phyloP scores from a whole-genome alignment of 2,797 vertebrate species.

The Schizopygopsis pylzovi region DNA sequence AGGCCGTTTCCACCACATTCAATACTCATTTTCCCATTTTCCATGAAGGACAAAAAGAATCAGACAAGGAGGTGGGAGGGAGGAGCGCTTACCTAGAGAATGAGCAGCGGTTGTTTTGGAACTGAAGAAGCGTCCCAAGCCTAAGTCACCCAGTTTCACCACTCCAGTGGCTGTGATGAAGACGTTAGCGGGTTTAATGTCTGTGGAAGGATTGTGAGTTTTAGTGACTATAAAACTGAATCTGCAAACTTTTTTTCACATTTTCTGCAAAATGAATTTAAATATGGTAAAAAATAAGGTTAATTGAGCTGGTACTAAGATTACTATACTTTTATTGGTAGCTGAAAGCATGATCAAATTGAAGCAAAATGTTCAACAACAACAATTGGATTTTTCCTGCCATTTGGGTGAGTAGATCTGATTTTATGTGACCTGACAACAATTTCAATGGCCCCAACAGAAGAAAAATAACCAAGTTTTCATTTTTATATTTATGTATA shows the following conservation, averaged over 20 bases:
- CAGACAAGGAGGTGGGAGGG: background rate
- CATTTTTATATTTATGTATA: background rate
- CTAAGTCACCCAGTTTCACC: slow-evolving; percentile 96
- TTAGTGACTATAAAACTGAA: background rate
- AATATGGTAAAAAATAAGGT: background rate
- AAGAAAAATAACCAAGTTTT: background rate
- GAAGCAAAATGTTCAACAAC: background rate
- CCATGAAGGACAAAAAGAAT: background rate
- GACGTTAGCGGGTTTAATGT: slow-evolving; percentile 98
- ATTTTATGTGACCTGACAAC: background rate
- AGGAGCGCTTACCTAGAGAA: slow-evolving; percentile 87
- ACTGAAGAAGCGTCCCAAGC: slow-evolving; percentile 96
- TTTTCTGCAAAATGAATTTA: too few relatives aligned
- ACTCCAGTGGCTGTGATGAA: slow-evolving; percentile 98
- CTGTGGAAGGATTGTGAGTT: slow-evolving; percentile 70
- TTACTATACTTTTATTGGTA: background rate
- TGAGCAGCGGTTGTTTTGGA: slow-evolving; percentile 97
- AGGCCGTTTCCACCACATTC: slow-evolving; percentile 48
- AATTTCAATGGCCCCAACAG: background rate
- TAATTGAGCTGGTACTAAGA: background rate
- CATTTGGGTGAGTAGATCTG: background rate
- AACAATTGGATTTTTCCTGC: background rate
- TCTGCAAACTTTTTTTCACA: background rate
- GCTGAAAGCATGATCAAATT: background rate
- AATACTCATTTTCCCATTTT: slow-evolving; percentile 3